phyloP scores from a whole-genome alignment of 1,140 invertebrate species.

The Anastrepha ludens region DNA sequence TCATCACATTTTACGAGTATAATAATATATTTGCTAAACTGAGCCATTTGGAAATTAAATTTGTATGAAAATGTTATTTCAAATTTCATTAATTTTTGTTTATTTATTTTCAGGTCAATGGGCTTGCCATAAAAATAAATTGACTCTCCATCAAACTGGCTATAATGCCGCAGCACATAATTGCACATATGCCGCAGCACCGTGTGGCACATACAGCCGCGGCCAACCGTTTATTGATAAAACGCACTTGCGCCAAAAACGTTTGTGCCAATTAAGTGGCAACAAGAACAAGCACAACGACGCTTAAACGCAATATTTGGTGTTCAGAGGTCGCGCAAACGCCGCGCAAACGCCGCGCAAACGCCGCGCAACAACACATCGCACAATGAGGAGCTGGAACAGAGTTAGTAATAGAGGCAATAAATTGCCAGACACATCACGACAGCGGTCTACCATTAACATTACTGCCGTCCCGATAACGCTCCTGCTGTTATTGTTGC shows the following conservation, averaged over 20 bases:
- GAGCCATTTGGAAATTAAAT: no score
- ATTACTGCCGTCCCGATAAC: not conserved
- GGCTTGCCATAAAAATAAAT: no score
- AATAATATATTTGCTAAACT: no score
- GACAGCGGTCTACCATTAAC: not conserved
- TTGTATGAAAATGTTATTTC: no score
- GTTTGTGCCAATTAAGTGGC: not conserved
- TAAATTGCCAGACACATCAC: not conserved
- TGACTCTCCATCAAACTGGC: no score
- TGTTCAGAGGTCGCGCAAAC: not conserved
- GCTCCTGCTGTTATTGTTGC: not conserved
- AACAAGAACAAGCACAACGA: conserved; percentile 25
- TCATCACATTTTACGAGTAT: no score
- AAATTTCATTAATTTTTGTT: no score
- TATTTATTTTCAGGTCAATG: no score
- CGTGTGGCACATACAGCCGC: no score
- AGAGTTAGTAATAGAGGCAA: not conserved
- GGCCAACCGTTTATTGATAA: not conserved
- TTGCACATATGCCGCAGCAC: not conserved
- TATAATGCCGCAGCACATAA: no score
- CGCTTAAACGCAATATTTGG: not conserved
- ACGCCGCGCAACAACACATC: not conserved
- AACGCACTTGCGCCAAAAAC: not conserved
- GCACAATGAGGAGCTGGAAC: not conserved
- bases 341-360: conserved; percentile 7